Percentiles rank a stretch among this genome's conserved stretches.
Conservation (phyloP, 1,140 invertebrate genomes). For the Lerema accius region DNA sequence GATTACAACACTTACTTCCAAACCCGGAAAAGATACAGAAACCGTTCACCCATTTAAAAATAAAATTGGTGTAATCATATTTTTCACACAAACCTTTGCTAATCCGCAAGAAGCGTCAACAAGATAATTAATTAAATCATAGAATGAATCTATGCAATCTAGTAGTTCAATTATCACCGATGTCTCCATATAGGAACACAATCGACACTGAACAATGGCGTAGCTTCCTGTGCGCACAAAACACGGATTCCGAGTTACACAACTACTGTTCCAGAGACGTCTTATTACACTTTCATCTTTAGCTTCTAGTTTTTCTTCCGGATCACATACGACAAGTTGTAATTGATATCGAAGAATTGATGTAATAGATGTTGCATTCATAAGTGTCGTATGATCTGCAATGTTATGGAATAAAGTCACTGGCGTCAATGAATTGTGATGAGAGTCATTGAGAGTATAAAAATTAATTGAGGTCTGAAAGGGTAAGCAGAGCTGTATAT, state of each 20-base stretch:
- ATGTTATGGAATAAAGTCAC: neutral
- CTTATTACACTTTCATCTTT: constrained; percentile 20
- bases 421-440: too few species aligned
- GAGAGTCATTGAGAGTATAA: too few species aligned
- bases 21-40: neutral
- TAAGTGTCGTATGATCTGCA: neutral
- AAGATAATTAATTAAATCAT: too few species aligned
- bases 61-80: too few species aligned
- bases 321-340: constrained; percentile 9
- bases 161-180: constrained; percentile 1
- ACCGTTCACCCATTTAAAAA: too few species aligned
- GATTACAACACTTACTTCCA: neutral
- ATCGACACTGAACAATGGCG: constrained; percentile 17
- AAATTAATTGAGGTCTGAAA: too few species aligned
- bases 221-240: constrained; percentile 23
- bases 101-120: too few species aligned
- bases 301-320: constrained; percentile 25
- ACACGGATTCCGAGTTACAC: constrained; percentile 23
- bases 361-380: neutral
- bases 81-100: too few species aligned
- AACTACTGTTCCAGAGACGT: constrained; percentile 23
- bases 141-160: neutral
- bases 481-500: too few species aligned
- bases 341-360: constrained; percentile 23
- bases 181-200: constrained; percentile 18